These are phyloP conservation scores for Eulacestoma nigropectus DNA, from an alignment of 2,113 vertebrate species.

Conservation along the genomic window DNA sequence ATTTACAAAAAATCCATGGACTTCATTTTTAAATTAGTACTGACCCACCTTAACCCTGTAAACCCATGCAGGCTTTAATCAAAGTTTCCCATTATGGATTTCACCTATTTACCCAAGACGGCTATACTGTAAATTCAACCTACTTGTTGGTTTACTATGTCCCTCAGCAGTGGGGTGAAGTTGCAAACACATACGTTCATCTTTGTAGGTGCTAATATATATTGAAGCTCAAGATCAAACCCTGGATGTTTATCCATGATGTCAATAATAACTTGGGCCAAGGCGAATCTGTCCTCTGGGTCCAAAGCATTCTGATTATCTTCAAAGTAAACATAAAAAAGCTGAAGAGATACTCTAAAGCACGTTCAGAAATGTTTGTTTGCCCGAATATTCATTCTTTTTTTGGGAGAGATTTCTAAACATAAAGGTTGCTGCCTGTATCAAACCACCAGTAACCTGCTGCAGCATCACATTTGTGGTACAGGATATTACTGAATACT, in stretches of 20 bases:
- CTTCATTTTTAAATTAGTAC: neutral
- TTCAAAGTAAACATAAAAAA: constrained; percentile 77
- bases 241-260: constrained; percentile 62
- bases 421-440: neutral
- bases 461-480: neutral
- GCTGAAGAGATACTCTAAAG: constrained; percentile 44
- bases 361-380: neutral
- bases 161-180: constrained; percentile 69
- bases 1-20: neutral
- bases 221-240: constrained; percentile 68
- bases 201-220: constrained; percentile 64
- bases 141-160: constrained; percentile 53
- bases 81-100: neutral
- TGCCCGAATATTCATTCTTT: neutral
- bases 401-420: neutral
- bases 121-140: neutral
- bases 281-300: constrained; percentile 68
- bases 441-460: neutral
- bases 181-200: constrained; percentile 66
- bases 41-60: neutral
- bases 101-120: neutral
- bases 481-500: neutral
- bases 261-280: constrained; percentile 71
- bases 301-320: constrained; percentile 74
- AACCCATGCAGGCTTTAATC: neutral